Conservation (phyloP, 1,140 invertebrate genomes). For the Eulimnadia texana region DNA sequence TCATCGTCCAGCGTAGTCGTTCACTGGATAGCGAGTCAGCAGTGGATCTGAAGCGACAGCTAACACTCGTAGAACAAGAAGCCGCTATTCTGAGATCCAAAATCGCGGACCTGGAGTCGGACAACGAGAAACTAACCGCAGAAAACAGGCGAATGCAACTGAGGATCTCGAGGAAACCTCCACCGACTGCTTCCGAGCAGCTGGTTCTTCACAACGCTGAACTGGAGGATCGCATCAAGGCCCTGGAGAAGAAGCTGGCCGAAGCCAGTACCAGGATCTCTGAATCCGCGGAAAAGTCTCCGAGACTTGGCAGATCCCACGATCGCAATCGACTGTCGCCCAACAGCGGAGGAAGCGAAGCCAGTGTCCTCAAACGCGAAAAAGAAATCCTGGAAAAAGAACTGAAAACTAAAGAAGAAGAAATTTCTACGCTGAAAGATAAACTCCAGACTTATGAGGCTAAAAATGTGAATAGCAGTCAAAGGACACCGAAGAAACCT, state of each 20-base stretch:
- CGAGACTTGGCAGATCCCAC: conserved; percentile 6
- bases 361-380: conserved; percentile 22
- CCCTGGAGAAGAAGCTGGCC: conserved; percentile 46
- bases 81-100: conserved; percentile 45
- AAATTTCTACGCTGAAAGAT: conserved; percentile 38
- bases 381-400: conserved; percentile 32
- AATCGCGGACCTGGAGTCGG: conserved; percentile 46
- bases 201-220: conserved; percentile 34
- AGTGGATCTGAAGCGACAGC: conserved; percentile 43
- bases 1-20: conserved; percentile 23
- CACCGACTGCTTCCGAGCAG: conserved; percentile 28
- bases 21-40: conserved; percentile 22
- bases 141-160: conserved; percentile 49
- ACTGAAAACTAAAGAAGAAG: conserved; percentile 31
- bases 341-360: conserved; percentile 1
- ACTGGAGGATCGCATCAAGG: conserved; percentile 41
- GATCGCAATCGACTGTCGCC: conserved; percentile 4
- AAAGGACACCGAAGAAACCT: conserved; percentile 48
- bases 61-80: conserved; percentile 58
- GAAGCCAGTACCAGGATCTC: conserved; percentile 23
- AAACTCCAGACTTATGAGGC: conserved; percentile 34
- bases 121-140: conserved; percentile 52
- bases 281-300: conserved; percentile 17
- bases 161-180: conserved; percentile 21
- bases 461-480: conserved; percentile 29